phyloP scores from a whole-genome alignment of 2,888 invertebrate species.

The Polyommatus icarus region DNA sequence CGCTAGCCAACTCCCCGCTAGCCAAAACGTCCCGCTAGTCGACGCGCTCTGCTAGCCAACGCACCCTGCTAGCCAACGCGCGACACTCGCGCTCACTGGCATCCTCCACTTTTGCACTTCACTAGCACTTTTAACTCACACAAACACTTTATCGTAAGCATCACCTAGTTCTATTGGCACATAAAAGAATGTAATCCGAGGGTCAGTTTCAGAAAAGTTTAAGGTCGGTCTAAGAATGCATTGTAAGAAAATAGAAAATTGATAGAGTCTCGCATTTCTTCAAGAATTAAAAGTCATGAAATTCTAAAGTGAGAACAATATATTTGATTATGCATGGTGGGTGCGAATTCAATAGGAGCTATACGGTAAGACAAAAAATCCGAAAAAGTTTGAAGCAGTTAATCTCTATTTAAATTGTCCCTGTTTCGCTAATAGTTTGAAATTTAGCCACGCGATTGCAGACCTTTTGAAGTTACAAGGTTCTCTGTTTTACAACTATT shows the following conservation, averaged over 20 bases:
- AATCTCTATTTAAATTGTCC: neutral
- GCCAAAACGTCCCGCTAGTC: slow-evolving; percentile 65
- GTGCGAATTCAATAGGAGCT: slow-evolving; percentile 6
- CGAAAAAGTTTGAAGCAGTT: neutral
- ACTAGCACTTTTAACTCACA: slow-evolving; percentile 35
- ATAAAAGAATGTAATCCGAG: neutral
- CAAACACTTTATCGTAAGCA: slow-evolving; percentile 23
- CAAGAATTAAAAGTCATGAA: slow-evolving; percentile 1
- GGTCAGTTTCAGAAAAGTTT: slow-evolving; percentile 7
- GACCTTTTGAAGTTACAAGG: slow-evolving; percentile 9
- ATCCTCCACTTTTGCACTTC: slow-evolving; percentile 42
- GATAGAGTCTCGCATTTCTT: slow-evolving; percentile 4
- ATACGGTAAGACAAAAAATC: neutral
- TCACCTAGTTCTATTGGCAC: slow-evolving; percentile 19
- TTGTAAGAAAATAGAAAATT: slow-evolving; percentile 4
- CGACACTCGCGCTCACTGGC: slow-evolving; percentile 48
- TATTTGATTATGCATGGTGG: neutral
- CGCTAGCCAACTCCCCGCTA: slow-evolving; percentile 47
- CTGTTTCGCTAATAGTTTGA: neutral
- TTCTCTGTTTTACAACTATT: slow-evolving; percentile 4
- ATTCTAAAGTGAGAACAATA: neutral
- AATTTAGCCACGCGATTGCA: neutral
- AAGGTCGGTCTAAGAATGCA: neutral
- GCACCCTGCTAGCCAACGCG: slow-evolving; percentile 60
- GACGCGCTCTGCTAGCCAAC: slow-evolving; percentile 55